Percentiles rank a stretch among this genome's conserved stretches.
Conservation (phyloP, 2,888 invertebrate species). For the Dyspetes luteomarginatus region DNA sequence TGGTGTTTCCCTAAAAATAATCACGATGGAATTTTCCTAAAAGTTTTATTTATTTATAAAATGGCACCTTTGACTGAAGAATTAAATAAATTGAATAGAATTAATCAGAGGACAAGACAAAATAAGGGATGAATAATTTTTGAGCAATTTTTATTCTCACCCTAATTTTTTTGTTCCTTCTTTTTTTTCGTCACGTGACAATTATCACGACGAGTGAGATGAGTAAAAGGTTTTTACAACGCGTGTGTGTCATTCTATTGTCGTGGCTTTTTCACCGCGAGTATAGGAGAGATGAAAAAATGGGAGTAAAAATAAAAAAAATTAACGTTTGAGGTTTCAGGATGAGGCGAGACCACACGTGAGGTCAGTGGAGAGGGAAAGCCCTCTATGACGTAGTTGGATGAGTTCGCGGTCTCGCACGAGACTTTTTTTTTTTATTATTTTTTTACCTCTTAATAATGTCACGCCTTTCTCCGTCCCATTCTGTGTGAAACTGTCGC, state of each 20-base stretch:
- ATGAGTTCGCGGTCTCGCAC: conserved; percentile 46
- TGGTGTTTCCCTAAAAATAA: background rate
- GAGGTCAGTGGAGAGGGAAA: conserved; percentile 14
- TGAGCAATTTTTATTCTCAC: background rate
- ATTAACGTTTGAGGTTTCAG: conserved; percentile 58
- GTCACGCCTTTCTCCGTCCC: conserved; percentile 51
- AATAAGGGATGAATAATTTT: conserved; percentile 15
- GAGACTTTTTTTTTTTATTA: conserved; percentile 19
- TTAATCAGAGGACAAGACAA: background rate
- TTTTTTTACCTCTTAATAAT: conserved; percentile 52
- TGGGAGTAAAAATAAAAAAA: conserved; percentile 16
- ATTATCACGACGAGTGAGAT: background rate
- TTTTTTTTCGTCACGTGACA: background rate
- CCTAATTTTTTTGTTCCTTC: background rate
- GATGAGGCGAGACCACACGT: conserved; percentile 40
- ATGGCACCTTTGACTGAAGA: too few relatives aligned
- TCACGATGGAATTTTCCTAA: too few relatives aligned
- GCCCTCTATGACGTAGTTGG: conserved; percentile 5
- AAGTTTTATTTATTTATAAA: too few relatives aligned
- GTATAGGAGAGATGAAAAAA: background rate
- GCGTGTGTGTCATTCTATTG: conserved; percentile 36
- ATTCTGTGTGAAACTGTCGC: conserved; percentile 34
- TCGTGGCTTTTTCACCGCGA: conserved; percentile 40
- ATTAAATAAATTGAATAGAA: background rate
- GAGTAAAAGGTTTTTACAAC: conserved; percentile 14